Conservation (phyloP, 2,113 vertebrate species). For the Macroglossus sobrinus region DNA sequence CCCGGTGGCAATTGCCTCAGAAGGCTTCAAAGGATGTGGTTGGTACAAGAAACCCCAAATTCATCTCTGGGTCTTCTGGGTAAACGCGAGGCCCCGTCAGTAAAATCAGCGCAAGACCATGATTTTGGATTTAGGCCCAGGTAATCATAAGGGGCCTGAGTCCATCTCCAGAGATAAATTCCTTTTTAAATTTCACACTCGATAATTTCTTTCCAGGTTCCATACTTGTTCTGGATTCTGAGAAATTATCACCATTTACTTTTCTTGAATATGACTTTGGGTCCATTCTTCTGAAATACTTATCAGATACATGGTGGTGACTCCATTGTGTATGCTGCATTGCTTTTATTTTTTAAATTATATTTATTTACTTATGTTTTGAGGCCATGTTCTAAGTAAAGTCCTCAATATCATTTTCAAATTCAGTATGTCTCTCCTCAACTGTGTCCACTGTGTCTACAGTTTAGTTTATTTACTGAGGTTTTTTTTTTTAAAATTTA, state of each 20-base stretch:
- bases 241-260: not conserved
- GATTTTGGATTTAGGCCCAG: not conserved
- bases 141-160: not conserved
- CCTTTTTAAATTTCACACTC: not conserved
- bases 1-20: not conserved
- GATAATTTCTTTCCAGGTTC: not conserved
- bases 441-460: not conserved
- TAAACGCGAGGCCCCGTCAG: too few relatives aligned
- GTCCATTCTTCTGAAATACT: not conserved
- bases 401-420: not conserved
- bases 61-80: not conserved
- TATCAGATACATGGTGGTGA: not conserved
- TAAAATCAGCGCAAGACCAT: too few relatives aligned
- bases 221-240: not conserved
- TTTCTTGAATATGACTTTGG: not conserved
- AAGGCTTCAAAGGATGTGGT: not conserved
- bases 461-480: not conserved
- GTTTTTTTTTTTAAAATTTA: not conserved
- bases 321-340: not conserved
- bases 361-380: not conserved
- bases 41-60: not conserved
- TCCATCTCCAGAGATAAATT: not conserved
- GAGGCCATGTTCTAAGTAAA: not conserved
- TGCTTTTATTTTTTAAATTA: not conserved
- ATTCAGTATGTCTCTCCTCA: not conserved